These are phyloP conservation scores for Apteryx mantelli DNA, from an alignment of 2,113 vertebrate genomes.

Conservation along the genomic window DNA sequence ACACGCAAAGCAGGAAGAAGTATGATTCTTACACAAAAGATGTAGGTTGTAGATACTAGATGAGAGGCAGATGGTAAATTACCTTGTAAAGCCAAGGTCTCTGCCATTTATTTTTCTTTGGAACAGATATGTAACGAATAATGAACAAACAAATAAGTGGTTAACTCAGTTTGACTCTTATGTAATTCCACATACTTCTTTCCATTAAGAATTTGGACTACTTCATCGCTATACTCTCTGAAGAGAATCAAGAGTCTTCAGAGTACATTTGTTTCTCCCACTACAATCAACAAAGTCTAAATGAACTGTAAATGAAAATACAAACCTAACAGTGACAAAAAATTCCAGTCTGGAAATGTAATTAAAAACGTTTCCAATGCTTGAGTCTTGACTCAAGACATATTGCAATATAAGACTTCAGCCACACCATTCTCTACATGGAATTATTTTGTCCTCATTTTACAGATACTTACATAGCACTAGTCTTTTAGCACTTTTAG, in stretches of 20 bases:
- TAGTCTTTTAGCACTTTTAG: neutral
- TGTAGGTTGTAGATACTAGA: slow-evolving; percentile 24
- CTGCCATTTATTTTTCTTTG: slow-evolving; percentile 30
- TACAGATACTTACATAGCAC: neutral
- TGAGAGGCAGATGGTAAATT: slow-evolving; percentile 55
- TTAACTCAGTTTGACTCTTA: neutral
- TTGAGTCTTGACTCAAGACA: neutral
- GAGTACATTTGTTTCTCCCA: neutral
- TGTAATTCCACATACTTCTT: neutral
- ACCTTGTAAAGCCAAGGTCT: slow-evolving; percentile 31
- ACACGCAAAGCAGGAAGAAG: slow-evolving; percentile 14
- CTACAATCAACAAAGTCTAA: neutral
- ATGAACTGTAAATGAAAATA: neutral
- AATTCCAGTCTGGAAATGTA: rapidly evolving
- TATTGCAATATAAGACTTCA: neutral
- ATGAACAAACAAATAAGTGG: neutral
- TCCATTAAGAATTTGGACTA: neutral
- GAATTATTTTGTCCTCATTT: neutral
- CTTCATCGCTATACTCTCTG: neutral
- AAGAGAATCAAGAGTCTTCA: slow-evolving; percentile 29
- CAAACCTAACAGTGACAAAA: neutral
- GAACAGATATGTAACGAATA: neutral
- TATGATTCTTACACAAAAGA: slow-evolving; percentile 35
- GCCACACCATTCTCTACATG: neutral
- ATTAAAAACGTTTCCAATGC: neutral